Conservation (phyloP, 2,113 vertebrate genomes). For the Antennarius striatus region DNA sequence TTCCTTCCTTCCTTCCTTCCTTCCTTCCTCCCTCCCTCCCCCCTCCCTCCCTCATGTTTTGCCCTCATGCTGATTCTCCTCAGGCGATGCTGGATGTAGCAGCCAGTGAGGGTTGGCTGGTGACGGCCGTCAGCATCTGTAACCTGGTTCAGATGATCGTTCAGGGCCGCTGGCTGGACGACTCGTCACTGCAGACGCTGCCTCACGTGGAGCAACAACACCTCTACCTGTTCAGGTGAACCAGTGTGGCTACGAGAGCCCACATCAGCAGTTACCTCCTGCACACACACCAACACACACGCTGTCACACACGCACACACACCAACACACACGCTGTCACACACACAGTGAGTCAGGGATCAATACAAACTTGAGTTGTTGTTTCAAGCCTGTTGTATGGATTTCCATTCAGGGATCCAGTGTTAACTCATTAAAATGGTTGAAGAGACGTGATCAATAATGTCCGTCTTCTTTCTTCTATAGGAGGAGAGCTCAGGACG, state of each 20-base stretch:
- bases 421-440: not conserved
- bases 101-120: constrained; percentile 93
- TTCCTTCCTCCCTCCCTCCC: no score
- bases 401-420: no score
- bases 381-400: no score
- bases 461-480: constrained; percentile 27
- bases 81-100: constrained; percentile 96
- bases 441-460: constrained; percentile 4
- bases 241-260: no score
- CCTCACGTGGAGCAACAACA: constrained; percentile 88
- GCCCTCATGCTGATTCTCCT: not conserved
- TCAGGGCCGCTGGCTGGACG: constrained; percentile 92
- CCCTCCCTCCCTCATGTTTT: not conserved
- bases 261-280: not conserved
- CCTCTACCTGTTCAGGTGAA: constrained; percentile 90
- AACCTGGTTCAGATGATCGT: constrained; percentile 94
- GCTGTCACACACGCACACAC: no score
- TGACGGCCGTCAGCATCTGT: constrained; percentile 88
- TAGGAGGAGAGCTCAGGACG: constrained; percentile 85
- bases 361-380: no score
- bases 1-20: no score
- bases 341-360: no score
- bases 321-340: no score
- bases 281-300: no score
- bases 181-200: constrained; percentile 89